Base-by-base conservation (phyloP, 2,797 vertebrate species). In the Micromesistius poutassou region DNA sequence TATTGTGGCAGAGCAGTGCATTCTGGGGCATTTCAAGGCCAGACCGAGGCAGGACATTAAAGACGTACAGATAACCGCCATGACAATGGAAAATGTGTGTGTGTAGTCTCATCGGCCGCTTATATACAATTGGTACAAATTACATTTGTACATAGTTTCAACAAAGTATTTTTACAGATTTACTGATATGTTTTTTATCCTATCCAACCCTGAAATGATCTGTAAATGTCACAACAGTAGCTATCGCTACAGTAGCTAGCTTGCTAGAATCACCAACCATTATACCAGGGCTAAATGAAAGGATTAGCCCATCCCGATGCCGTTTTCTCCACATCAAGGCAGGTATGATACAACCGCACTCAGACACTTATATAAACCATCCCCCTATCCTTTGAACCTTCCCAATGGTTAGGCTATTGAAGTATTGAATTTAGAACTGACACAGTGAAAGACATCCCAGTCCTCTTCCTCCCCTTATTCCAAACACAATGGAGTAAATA, bases 11-110 rank as follows among this genome's bases (percentile, higher is more conserved):
- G 7, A 35, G 77, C 72, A 30, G 74, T 38, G 71, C 71, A 76
- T 38, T 73, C n/a, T 30, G 36, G 46, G 68, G 35, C 46, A 81
- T 85, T 89, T 88, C 76, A 87, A 85, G 79, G 83, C 71, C 85
- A 76, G 81, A 50, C 78, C 25, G 76, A 33, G 12, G 75, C 82
- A 74, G 77, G 84, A 80, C 82, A 86, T 91, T 90, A 86, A n/a
- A 75, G 84, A 87, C 42, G 81, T 79, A 84, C 76, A 80, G 84
- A 89, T 86, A 87, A 89, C 55, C 84, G 86, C 88, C 88, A 89
- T 84, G 76, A 76, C 13, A 62, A 9, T 9, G 55, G 46, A 62
- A 22, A 9, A 22, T 62, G 55, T 62, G 55, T n/a, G n/a, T 62
- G 55, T n/a, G 55, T n/a, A 22, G 46, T 50, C 46, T 50, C 25